Percentiles rank a stretch among this genome's conserved stretches.
phyloP scores from a whole-genome alignment of 2,888 invertebrate genomes.

The Cheilosia vulpina region DNA sequence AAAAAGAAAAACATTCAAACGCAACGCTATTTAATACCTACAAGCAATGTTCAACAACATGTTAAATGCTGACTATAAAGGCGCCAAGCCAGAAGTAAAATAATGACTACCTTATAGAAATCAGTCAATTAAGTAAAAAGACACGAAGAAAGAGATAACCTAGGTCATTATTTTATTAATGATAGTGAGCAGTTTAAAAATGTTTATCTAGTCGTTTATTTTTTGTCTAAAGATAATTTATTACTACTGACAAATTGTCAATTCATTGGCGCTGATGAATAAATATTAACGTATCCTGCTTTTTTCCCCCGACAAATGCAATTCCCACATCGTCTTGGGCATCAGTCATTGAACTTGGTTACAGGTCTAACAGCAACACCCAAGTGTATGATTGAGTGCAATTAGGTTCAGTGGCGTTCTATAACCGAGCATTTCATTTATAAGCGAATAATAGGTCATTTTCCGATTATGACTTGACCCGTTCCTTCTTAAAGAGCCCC shows the following conservation, averaged over 20 bases:
- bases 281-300: constrained; percentile 30
- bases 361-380: not conserved
- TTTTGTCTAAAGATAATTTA: constrained; percentile 32
- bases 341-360: constrained; percentile 37
- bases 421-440: not conserved
- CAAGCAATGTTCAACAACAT: too few species aligned
- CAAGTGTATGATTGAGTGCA: constrained; percentile 11
- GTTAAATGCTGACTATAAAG: too few species aligned
- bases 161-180: constrained; percentile 17
- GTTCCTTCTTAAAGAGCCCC: not conserved
- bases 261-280: constrained; percentile 41
- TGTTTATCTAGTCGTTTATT: constrained; percentile 8
- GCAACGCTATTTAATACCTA: too few species aligned
- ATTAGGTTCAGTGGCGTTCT: constrained; percentile 11
- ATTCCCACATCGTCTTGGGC: constrained; percentile 1
- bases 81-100: not conserved
- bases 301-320: not conserved
- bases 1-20: too few species aligned
- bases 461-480: not conserved
- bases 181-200: constrained; percentile 18
- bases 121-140: constrained; percentile 12
- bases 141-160: constrained; percentile 6
- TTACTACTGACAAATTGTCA: constrained; percentile 41
- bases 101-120: constrained; percentile 5
- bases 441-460: not conserved